Base-by-base conservation (phyloP, 2,113 vertebrate species). In the Channa maculata region DNA sequence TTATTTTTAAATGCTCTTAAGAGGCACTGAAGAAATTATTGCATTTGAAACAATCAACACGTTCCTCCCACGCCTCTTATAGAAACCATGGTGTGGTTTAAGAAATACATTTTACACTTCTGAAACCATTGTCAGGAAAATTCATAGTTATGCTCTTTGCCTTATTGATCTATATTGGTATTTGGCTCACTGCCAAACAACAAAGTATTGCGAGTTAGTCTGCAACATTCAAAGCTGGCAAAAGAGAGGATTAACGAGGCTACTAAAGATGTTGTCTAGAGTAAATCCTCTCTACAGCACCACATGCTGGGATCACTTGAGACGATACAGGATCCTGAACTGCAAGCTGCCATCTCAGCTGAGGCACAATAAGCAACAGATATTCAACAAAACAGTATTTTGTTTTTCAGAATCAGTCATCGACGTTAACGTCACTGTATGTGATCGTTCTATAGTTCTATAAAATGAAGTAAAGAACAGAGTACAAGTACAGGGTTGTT, bases 241-340 rank as follows among this genome's bases (percentile, higher is more conserved):
- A 44, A 48, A 74, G 52, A 65, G 41, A 57, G 65, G 77, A 85
- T 83, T 76, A 77, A 46, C 71, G 38, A 36, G 38, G 38, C 58
- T 44, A 33, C 78, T 69, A 38, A 72, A 70, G n/a, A 80, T 24
- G 69, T 33, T 68, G 69, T 80, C 44, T 71, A 64, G 70, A 64
- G 51, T 15, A 41, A 53, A 58, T 68, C 34, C 43, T 58, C 67
- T 43, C 58, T 64, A 38, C 24, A 43, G 61, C 13, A 59, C 77
- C 74, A 63, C 79, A 86, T 67, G 72, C 89, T 77, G 63, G 51
- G 75, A 75, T 77, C 54, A 62, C 71, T 77, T 75, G 70, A 80
- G 75, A 76, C 59, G 55, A 65, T 34, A 59, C 15, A 58, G 71
- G 37, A 70, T 65, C 48, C 61, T 44, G 36, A 75, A 65, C 71